Percentiles rank a stretch among this genome's conserved stretches.
Evolutionary conservation across 1,140 invertebrate genomes (phyloP).

Genomic region (Paraescarpia echinospica): DNA sequence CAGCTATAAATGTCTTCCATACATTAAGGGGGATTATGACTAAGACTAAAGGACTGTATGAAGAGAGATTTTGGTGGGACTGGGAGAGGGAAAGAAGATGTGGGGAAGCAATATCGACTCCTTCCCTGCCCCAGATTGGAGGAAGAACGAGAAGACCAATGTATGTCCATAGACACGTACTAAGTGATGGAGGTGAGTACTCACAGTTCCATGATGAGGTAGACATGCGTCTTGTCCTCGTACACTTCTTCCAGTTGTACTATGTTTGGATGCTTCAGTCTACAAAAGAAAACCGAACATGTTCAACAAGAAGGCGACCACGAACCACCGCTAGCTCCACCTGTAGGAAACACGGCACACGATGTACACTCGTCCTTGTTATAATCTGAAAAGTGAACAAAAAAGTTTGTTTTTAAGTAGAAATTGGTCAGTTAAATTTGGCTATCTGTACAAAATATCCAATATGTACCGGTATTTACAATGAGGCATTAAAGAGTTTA

Average conservation of each 20-base stretch:
- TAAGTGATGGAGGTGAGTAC: conserved; percentile 56
- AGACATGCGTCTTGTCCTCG: conserved; percentile 96
- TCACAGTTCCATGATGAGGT: conserved; percentile 98
- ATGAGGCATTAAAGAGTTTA: not conserved
- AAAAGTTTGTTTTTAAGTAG: not conserved
- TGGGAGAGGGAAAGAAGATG: too few species aligned
- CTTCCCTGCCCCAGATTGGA: too few species aligned
- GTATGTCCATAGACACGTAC: too few species aligned
- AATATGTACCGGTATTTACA: not conserved
- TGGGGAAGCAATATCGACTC: too few species aligned
- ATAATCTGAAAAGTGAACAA: not conserved
- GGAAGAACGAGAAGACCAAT: too few species aligned
- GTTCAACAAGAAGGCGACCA: not conserved
- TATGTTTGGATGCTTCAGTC: conserved; percentile 98
- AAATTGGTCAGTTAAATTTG: not conserved
- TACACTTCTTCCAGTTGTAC: conserved; percentile 97
- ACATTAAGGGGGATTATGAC: too few species aligned
- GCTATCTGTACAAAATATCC: too few species aligned
- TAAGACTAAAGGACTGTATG: too few species aligned
- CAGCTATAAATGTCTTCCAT: too few species aligned
- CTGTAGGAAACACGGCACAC: too few species aligned
- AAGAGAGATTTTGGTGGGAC: too few species aligned
- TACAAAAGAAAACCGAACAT: conserved; percentile 32
- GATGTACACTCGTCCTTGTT: not conserved
- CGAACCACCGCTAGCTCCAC: not conserved